Conservation (phyloP, 2,797 vertebrate genomes). For the Podarcis siculus region DNA sequence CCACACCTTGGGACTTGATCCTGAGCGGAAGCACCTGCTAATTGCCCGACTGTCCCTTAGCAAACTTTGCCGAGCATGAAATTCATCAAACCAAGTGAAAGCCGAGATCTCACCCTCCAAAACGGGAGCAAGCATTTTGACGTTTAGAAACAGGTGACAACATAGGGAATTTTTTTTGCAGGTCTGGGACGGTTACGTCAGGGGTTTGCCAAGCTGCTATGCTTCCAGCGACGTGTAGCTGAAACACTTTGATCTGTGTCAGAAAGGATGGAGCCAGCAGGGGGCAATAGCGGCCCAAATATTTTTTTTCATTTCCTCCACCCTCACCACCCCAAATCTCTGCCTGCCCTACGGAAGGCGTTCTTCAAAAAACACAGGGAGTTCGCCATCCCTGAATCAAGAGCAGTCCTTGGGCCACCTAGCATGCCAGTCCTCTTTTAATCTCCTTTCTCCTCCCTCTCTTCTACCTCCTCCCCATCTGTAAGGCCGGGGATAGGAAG, state of each 20-base stretch:
- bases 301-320: neutral
- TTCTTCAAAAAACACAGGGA: slow-evolving; percentile 13
- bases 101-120: neutral
- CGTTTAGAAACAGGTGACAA: neutral
- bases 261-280: slow-evolving; percentile 20
- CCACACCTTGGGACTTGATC: neutral
- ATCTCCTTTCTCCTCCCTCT: slow-evolving; percentile 3
- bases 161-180: neutral
- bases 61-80: neutral
- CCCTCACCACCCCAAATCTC: neutral
- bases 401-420: slow-evolving; percentile 2
- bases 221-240: neutral
- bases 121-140: neutral
- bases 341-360: neutral
- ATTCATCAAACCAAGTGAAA: neutral
- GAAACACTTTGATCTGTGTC: neutral
- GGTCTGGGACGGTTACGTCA: neutral
- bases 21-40: neutral
- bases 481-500: neutral
- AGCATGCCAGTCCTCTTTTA: neutral
- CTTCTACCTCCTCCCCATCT: slow-evolving; percentile 17
- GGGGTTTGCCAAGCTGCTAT: neutral
- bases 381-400: slow-evolving; percentile 8
- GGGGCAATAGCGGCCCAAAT: slow-evolving; percentile 13
- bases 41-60: neutral